Conservation (phyloP, 1,140 invertebrate genomes). For the Apis laboriosa region DNA sequence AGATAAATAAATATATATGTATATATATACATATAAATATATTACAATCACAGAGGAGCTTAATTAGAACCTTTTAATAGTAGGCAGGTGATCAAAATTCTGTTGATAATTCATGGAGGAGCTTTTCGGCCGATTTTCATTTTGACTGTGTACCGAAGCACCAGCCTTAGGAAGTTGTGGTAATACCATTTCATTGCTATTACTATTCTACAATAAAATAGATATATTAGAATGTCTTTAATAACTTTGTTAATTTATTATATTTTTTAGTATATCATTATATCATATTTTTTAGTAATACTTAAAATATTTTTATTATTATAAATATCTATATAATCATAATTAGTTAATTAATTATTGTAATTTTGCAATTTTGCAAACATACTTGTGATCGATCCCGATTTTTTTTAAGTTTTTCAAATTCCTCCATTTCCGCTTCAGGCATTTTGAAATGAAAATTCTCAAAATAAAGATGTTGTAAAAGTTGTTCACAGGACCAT, state of each 20-base stretch:
- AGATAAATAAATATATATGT: constrained; percentile 32
- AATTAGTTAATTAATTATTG: background rate
- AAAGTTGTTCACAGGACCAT: constrained; percentile 94
- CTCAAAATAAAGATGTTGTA: constrained; percentile 94
- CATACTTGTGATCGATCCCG: constrained; percentile 84
- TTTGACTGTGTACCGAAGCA: constrained; percentile 72
- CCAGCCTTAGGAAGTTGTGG: constrained; percentile 83
- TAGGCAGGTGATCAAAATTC: constrained; percentile 86
- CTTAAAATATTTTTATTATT: background rate
- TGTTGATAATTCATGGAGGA: constrained; percentile 80
- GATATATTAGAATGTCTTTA: background rate
- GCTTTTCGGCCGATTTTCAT: constrained; percentile 76
- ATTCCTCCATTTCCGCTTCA: constrained; percentile 86
- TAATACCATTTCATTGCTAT: constrained; percentile 83
- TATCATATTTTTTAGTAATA: background rate
- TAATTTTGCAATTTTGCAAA: constrained; percentile 30
- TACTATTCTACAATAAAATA: constrained; percentile 80
- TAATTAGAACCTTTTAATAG: constrained; percentile 83
- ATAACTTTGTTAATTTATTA: background rate
- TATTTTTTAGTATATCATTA: background rate
- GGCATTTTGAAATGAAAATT: constrained; percentile 90
- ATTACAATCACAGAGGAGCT: constrained; percentile 66
- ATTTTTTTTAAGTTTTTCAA: constrained; percentile 84
- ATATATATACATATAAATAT: constrained; percentile 48
- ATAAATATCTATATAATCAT: background rate